Evolutionary conservation across 2,113 vertebrate genomes (phyloP), one percentile per base, ranked within the genome.

Genomic region (Odontophorus gujanensis): DNA sequence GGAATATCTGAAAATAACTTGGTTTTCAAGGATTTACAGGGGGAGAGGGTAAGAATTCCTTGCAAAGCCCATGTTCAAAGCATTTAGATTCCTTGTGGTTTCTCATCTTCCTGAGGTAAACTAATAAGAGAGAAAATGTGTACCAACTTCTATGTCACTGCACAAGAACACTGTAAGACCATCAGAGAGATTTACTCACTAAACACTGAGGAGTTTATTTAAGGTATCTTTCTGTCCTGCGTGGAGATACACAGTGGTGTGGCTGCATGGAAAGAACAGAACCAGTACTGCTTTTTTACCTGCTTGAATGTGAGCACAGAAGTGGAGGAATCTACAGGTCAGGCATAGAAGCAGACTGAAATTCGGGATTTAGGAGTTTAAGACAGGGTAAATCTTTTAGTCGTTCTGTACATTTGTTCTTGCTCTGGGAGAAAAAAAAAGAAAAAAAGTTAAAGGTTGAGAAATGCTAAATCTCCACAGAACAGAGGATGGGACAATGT

Each of bases 41-140:
- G 47, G 63, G 28, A 91, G 72, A 69, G 36, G 34, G 61, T 48
- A 91, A 58, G 75, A 92, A 96, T 92, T 95, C 80, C 62, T 79
- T 0, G 6, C 30, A 93, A 93, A 95, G 76, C 74, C 75, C 67
- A 1, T 40, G 50, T 90, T 93, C 87, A 93, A 95, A 96, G 79
- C 0, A 0, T 32, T 81, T 59, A 75, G 57, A 91, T 95, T 95
- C 90, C 65, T 92, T 91, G 92, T 78, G 87, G 85, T 83, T 95
- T 95, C 83, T 72, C 90, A 82, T 95, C 76, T 86, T 96, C 68
- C 87, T 88, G 73, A 96, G 85, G 93, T 95, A 92, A 90, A 24
- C 28, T 84, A 71, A 5, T 86, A 76, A 88, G 76, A 81, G 73
- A 87, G 94, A 88, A 93, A 85, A 85, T 20, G 55, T 3, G 0